Conservation (phyloP, 2,797 vertebrate genomes). For the Strix occidentalis region DNA sequence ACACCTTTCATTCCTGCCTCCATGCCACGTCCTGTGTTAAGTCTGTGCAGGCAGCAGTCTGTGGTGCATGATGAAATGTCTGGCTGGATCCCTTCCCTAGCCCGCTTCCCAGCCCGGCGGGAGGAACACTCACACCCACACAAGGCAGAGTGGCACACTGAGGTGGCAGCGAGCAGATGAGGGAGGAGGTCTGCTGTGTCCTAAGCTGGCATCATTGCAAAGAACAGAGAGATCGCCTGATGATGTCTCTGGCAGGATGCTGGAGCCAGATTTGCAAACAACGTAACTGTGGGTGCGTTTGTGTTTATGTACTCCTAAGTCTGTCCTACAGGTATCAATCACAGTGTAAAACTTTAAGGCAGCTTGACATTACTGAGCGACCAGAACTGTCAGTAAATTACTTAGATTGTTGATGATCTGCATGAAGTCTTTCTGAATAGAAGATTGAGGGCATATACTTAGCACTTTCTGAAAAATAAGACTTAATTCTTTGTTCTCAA, state of each 20-base stretch:
- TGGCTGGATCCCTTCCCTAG: background rate
- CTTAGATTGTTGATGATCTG: background rate
- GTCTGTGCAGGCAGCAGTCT: background rate
- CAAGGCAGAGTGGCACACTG: background rate
- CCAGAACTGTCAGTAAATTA: background rate
- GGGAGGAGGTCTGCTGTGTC: background rate
- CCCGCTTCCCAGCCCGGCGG: background rate
- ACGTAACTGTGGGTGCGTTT: background rate
- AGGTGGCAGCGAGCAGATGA: background rate
- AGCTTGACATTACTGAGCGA: background rate
- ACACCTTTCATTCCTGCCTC: background rate
- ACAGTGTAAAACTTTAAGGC: background rate
- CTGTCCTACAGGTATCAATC: background rate
- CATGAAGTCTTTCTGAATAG: background rate
- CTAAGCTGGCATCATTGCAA: background rate
- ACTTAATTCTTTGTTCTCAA: background rate
- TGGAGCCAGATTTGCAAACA: background rate
- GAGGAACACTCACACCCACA: accelerated
- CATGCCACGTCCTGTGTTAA: background rate
- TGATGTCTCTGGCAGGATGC: background rate
- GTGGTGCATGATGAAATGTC: background rate
- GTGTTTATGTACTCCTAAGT: background rate
- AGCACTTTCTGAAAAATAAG: background rate
- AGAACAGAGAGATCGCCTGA: background rate
- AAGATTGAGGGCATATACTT: background rate